phyloP scores from a whole-genome alignment of 2,797 vertebrate species.

The Zenarchopterus dispar region DNA sequence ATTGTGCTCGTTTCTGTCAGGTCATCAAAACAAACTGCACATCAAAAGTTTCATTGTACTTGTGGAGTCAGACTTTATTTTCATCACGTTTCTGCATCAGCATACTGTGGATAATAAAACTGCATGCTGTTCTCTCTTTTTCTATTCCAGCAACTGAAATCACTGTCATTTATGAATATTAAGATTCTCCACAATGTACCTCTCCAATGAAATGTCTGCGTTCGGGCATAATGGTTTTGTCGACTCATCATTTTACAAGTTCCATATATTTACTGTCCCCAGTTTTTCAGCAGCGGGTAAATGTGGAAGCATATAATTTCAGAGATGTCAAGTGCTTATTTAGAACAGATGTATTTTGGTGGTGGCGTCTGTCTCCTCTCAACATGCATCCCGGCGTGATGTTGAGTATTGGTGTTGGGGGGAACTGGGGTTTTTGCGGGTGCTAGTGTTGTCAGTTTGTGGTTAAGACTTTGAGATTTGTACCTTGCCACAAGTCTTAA shows the following conservation, averaged over 20 bases:
- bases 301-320: constrained; percentile 79
- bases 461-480: constrained; percentile 49
- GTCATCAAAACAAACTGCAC: neutral
- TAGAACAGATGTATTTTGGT: constrained; percentile 79
- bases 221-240: constrained; percentile 73
- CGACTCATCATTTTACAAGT: constrained; percentile 73
- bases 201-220: constrained; percentile 61
- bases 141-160: constrained; percentile 26
- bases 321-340: constrained; percentile 78
- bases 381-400: constrained; percentile 53
- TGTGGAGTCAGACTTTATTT: constrained; percentile 20
- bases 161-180: constrained; percentile 38
- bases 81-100: constrained; percentile 20
- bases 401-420: constrained; percentile 57
- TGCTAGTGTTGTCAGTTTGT: constrained; percentile 69
- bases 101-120: constrained; percentile 18
- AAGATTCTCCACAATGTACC: constrained; percentile 43
- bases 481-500: constrained; percentile 32
- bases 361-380: constrained; percentile 73
- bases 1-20: neutral
- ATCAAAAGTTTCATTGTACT: constrained; percentile 15
- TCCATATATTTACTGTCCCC: constrained; percentile 72
- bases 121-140: neutral
- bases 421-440: constrained; percentile 55
- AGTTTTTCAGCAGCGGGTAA: constrained; percentile 67